These are phyloP conservation scores for Eupithecia vulgata DNA, from an alignment of 2,888 invertebrate species.

Conservation along the genomic window DNA sequence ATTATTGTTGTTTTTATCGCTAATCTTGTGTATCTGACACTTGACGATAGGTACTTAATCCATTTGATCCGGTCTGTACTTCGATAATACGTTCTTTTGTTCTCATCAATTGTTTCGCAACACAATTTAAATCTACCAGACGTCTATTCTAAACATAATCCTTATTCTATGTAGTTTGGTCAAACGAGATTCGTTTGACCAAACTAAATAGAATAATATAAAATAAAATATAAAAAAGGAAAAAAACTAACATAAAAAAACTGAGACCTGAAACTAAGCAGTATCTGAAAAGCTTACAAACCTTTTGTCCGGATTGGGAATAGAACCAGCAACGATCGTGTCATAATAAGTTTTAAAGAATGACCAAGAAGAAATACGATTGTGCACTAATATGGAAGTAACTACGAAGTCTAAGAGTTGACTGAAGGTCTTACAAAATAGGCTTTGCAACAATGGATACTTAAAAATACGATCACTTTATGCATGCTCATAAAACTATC, in stretches of 20 bases:
- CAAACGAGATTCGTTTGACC: no score
- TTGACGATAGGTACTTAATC: constrained; percentile 42
- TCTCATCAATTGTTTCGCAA: background rate
- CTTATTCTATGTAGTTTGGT: background rate
- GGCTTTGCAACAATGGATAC: background rate
- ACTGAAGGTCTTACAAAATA: background rate
- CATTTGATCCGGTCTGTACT: background rate
- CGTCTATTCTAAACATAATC: background rate
- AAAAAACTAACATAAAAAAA: no score
- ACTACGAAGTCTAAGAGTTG: background rate
- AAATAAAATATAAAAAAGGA: no score
- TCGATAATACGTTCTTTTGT: background rate
- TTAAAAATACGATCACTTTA: constrained; percentile 1
- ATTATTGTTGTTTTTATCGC: constrained; percentile 66
- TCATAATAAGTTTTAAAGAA: background rate
- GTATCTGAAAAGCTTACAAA: background rate
- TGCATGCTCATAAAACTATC: background rate
- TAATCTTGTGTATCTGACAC: constrained; percentile 54
- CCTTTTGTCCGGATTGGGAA: background rate
- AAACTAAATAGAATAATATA: no score
- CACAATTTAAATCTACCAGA: background rate
- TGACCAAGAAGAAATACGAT: background rate
- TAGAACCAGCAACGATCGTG: background rate
- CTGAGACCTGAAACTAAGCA: background rate
- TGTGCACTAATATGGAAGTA: background rate